These are phyloP conservation scores for Scomberomorus guttatus DNA, from an alignment of 2,797 vertebrate genomes.

Conservation along the genomic window DNA sequence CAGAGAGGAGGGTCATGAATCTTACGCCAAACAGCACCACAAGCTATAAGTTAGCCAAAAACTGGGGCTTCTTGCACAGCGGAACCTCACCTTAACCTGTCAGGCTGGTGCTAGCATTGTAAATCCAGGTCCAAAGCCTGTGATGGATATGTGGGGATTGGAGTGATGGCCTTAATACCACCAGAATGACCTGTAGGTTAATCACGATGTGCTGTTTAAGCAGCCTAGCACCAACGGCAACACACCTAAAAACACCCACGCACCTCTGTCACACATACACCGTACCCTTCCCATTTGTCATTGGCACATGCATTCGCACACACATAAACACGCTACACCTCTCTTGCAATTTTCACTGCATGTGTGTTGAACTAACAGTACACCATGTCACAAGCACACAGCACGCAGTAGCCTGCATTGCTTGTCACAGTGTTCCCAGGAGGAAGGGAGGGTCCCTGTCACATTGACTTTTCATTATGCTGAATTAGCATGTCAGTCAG, in stretches of 20 bases:
- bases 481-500: constrained; percentile 64
- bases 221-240: constrained; percentile 50
- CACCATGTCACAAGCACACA: constrained; percentile 29
- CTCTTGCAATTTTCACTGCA: constrained; percentile 13
- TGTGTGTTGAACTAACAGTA: constrained; percentile 24
- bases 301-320: constrained; percentile 1
- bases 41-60: constrained; percentile 74
- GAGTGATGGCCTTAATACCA: constrained; percentile 72
- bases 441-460: constrained; percentile 43
- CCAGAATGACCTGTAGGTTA: constrained; percentile 69
- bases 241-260: constrained; percentile 51
- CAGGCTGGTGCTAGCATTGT: constrained; percentile 54
- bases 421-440: constrained; percentile 37
- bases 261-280: constrained; percentile 29
- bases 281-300: not conserved
- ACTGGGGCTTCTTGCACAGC: constrained; percentile 37
- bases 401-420: not conserved
- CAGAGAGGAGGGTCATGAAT: constrained; percentile 75
- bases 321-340: constrained; percentile 4
- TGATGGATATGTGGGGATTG: constrained; percentile 74
- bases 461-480: constrained; percentile 66
- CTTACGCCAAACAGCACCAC: constrained; percentile 63
- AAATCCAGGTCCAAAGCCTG: constrained; percentile 70
- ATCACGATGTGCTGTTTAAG: constrained; percentile 75
- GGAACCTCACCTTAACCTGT: constrained; percentile 64